Percentiles rank a stretch among this genome's conserved stretches.
Conservation (phyloP, 2,113 vertebrate species). For the Onychorhynchus coronatus region DNA sequence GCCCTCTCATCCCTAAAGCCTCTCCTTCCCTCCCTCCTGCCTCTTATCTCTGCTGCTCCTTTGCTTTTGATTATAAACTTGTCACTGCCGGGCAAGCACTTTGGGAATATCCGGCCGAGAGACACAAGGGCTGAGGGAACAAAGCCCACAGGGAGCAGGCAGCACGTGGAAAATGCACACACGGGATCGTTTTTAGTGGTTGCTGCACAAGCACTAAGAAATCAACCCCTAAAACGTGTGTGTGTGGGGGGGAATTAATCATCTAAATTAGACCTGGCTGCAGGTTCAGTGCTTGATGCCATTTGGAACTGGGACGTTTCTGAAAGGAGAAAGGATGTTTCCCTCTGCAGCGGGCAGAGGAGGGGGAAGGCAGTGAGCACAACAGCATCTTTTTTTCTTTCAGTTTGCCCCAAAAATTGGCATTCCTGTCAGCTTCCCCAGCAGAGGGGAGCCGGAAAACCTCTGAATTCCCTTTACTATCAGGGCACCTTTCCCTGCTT, state of each 20-base stretch:
- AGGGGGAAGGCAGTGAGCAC: not conserved
- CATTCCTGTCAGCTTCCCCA: not conserved
- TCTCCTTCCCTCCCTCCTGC: not conserved
- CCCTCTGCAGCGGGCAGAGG: not conserved
- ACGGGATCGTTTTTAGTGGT: accelerated
- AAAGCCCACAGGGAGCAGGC: not conserved
- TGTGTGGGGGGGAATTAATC: accelerated
- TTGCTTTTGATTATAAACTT: slow-evolving; percentile 34
- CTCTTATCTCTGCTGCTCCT: not conserved
- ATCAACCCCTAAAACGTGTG: not conserved
- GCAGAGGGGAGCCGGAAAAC: not conserved
- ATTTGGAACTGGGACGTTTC: accelerated
- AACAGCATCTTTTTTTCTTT: not conserved
- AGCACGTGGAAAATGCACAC: not conserved
- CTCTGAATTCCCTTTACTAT: no score
- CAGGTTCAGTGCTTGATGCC: no score
- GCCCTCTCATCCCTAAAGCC: not conserved
- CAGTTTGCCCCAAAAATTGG: not conserved
- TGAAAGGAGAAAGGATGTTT: not conserved
- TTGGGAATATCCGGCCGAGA: not conserved
- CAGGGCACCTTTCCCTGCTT: not conserved
- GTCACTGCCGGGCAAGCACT: not conserved
- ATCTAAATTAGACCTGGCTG: not conserved
- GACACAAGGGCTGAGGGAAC: accelerated
- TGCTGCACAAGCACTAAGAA: not conserved